Evolutionary conservation across 2,113 vertebrate species (phyloP), one percentile per base, ranked within the genome.

Genomic region (Protobothrops flavoviridis): DNA sequence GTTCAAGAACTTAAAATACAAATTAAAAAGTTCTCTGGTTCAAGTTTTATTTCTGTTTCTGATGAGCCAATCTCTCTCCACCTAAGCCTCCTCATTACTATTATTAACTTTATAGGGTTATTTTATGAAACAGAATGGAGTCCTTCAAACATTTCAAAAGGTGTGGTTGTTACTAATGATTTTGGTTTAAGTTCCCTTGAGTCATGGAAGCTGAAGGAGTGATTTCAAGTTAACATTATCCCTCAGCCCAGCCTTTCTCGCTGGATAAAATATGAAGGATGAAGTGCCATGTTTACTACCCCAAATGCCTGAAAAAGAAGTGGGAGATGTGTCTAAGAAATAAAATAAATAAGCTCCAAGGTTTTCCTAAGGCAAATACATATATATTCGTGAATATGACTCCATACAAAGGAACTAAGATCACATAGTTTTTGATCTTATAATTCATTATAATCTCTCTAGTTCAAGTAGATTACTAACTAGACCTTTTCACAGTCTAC

Each of bases 321-420:
- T 43, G 33, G 33, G 17, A 81, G 17, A 39, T 81, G 21, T 7
- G 17, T 43, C 74, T 43, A 43, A 43, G 7, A 81, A 81, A 81
- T 81, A 81, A 43, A 43, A 81, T 33, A 43, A 81, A 81, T 43
- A 81, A 81, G 17, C 17, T 81, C 74, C 21, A 81, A 81, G 17
- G 15, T 43, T 43, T 81, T 81, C 33, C 33, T 81, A 81, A 81
- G 17, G 33, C 17, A 43, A 24, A n/a, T 57, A 39, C 6, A 4
- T 33, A 43, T 17, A 23, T 59, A 21, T 56, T 5, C 53, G 43
- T 39, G 39, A 13, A 43, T 3, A 45, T 43, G 5, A 13, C 10
- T 43, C 0, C 24, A 1, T 24, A 4, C 0, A 15, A 74, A 17
- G 50, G 4, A 57, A 20, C 12, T 91, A 33, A 26, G 24, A 0